Base-by-base conservation (phyloP, 2,888 invertebrate genomes). In the Diabrotica balteata region DNA sequence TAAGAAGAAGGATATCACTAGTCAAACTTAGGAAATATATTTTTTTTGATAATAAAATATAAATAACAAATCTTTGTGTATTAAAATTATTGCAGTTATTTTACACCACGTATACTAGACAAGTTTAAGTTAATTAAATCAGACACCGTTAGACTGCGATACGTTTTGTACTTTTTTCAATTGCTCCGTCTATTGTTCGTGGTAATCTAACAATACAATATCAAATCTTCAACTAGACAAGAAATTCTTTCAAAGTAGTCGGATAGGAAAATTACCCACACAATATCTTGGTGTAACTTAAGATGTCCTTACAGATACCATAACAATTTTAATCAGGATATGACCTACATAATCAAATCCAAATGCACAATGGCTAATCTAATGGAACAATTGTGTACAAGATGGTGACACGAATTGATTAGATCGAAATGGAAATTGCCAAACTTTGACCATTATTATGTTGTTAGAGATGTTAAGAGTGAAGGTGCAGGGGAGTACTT, bases 221-320 rank as follows among this genome's bases (percentile, higher is more conserved):
- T 47, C 47, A 47, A 47, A 47, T 47, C 47, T 47, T 9, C 8
- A 10, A 22, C 17, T 53, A 53, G 22, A 8, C 10, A 5, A 53
- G 32, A 42, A 53, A 32, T 9, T 22, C 32, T 53, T 53, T 53
- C 5, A 32, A 53, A 22, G 7, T 52, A 43, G 54, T 9, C 7
- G 42, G 42, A 32, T 63, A 55, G 42, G 42, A 63, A 46, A 54
- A 63, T 32, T 47, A 47, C 54, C 42, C 47, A 55, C 60, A 61
- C 60, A 63, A 49, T 17, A 11, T 46, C 9, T 46, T 54, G 50
- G 55, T 63, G 57, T 57, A 63, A 49, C 52, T 52, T 50, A 43
- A 63, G 63, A 63, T 63, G 63, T 55, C 63, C 63, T 63, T 63
- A 63, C 7, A 57, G 62, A 63, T 63, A 54, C 22, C 47, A 54